Evolutionary conservation across 2,113 vertebrate species (phyloP), one percentile per base, ranked within the genome.

Genomic region (Labeo rohita): DNA sequence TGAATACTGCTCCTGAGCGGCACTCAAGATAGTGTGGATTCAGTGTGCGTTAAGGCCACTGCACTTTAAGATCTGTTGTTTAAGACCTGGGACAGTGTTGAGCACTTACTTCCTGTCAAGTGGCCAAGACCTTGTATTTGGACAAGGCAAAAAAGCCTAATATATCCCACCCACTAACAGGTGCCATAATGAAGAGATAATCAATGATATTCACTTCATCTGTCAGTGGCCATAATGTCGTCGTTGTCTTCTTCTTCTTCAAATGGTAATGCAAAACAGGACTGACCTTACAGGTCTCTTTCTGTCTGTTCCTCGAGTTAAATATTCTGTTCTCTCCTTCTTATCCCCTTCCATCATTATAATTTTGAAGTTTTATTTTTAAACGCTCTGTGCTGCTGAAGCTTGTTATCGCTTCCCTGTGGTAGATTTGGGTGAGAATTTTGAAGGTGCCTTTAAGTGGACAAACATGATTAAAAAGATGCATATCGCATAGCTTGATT

Each of bases 401-500:
- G 28, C 78, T 79, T 79, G 63, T 61, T 86, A 65, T 74, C 56
- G 66, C 8, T 18, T 10, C 15, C 81, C 85, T 34, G 15, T 65
- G 76, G 54, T 49, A 75, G 36, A 85, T 50, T 82, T 85, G 47
- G 73, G 39, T 45, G 79, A 36, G 73, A 73, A 49, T 36, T 28
- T 63, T 89, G 82, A 91, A 88, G 83, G 86, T 36, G 49, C 70
- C 63, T 90, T 83, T 8, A 83, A 89, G 89, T 90, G 83, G 81
- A 87, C 81, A 50, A 84, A 81, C 76, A 23, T 83, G 66, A 85
- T 87, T 89, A 90, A 88, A 87, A 83, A 90, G 90, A 92, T 88
- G 88, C 91, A 90, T 80, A 92, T 90, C 85, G 18, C 92, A 90
- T 68, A 89, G 91, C 21, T 87, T 85, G 92, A 94, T 94, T 92